Evolutionary conservation across 2,797 vertebrate species (phyloP), one percentile per base, ranked within the genome.

Genomic region (Eptatretus atami): DNA sequence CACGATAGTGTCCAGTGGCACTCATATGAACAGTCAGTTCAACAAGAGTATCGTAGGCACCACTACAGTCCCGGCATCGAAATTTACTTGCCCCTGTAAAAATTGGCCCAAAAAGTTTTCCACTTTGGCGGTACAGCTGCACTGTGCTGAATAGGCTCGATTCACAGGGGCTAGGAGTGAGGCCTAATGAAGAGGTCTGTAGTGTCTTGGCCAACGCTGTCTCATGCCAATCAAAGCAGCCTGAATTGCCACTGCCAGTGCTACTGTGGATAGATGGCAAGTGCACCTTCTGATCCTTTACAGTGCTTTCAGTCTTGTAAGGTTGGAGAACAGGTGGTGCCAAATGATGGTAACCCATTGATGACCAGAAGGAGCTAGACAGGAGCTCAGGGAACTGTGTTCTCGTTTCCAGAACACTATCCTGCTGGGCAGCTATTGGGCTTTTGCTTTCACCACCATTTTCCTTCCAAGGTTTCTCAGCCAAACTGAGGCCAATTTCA

Each of bases 21-120:
- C 94, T 93, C 90, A 98, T 98, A 76, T 98, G 90, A 69, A 98
- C 86, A 0, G 90, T 98, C 67, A 98, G 77, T 53, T 86, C 85
- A 67, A 98, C 90, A 71, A 98, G 75, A 1, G 90, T 96, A 76
- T 98, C 90, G 9, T 96, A 98, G 6, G 90, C 90, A 1, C 76
- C 86, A 11, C 87, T 98, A 71, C 90, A 98, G 77, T 98, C 90
- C 76, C 87, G 90, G 76, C 90, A 98, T 64, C 90, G 79, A 73
- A 98, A 95, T 77, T 95, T 94, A 72, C 88, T 98, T 70, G 90
- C 88, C 3, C 88, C 90, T 0, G 87, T 98, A 71, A 95, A 98
- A 64, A 95, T 86, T 1, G 90, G 86, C 65, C 90, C 90, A 2
- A 92, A 98, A 2, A 95, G 80, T 73, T 93, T 98, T 74, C 85